A percentile compares a stretch with the other conserved stretches of the same genome.
These are phyloP conservation scores for Aulostomus chinensis DNA, from an alignment of 2,797 vertebrate genomes.

Conservation along the genomic window DNA sequence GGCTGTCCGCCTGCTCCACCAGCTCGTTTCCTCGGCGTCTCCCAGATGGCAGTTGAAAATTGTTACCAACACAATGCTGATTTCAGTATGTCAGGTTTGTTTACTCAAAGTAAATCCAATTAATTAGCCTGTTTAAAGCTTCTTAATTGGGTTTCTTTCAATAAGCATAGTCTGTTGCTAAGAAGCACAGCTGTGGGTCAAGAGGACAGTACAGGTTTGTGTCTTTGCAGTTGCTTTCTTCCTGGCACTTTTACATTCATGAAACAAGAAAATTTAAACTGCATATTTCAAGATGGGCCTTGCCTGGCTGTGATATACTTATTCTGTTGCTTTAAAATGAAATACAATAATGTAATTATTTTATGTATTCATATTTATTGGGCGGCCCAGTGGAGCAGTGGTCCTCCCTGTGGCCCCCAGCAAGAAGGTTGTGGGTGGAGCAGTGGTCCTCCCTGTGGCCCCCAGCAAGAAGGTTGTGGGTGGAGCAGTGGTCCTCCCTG, in stretches of 20 bases:
- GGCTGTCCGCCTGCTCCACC: conserved; percentile 26
- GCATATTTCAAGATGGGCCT: too few relatives aligned
- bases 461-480: too few relatives aligned
- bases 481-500: too few relatives aligned
- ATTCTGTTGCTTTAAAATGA: too few relatives aligned
- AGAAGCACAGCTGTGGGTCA: neutral
- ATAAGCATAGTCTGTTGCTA: neutral
- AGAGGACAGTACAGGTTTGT: neutral
- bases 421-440: too few relatives aligned
- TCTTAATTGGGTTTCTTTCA: neutral
- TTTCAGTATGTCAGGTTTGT: conserved; percentile 4
- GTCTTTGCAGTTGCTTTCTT: neutral
- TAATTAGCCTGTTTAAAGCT: conserved; percentile 1
- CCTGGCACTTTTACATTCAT: neutral
- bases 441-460: too few relatives aligned
- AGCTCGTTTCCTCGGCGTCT: conserved; percentile 39
- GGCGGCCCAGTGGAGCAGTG: too few relatives aligned
- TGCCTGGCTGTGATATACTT: too few relatives aligned
- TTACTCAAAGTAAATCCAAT: conserved; percentile 7
- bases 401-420: too few relatives aligned
- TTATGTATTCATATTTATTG: too few relatives aligned
- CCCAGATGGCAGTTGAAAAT: conserved; percentile 2
- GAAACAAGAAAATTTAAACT: too few relatives aligned
- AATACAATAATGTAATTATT: too few relatives aligned
- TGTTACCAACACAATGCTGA: neutral